Conservation (phyloP, 1,140 invertebrate species). For the Caenorhabditis tropicalis region DNA sequence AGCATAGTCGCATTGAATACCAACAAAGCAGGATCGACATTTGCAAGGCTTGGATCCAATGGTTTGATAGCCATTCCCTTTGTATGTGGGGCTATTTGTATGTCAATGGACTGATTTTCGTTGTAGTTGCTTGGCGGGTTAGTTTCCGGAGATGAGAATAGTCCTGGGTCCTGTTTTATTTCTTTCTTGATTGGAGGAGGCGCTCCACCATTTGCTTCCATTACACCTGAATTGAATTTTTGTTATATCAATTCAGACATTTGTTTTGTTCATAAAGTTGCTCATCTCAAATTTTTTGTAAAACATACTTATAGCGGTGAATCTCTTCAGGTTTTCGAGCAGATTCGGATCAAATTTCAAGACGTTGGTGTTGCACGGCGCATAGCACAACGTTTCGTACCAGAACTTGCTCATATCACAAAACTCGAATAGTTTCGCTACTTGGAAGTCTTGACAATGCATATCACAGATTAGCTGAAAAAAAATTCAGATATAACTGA, state of each 20-base stretch:
- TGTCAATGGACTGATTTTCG: not conserved
- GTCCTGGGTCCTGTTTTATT: not conserved
- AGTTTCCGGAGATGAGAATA: not conserved
- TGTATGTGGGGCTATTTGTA: not conserved
- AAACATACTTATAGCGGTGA: constrained; percentile 13
- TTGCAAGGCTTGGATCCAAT: not conserved
- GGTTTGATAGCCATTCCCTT: not conserved
- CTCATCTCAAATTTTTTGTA: not conserved
- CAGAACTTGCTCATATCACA: constrained; percentile 52
- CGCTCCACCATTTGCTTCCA: not conserved
- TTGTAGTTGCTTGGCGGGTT: not conserved
- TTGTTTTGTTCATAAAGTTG: no score
- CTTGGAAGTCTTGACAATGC: constrained; percentile 55
- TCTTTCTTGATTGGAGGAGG: not conserved
- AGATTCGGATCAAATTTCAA: constrained; percentile 28
- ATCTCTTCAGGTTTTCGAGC: constrained; percentile 1
- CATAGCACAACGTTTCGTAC: constrained; percentile 53
- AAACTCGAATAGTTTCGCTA: constrained; percentile 56
- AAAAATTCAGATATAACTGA: not conserved
- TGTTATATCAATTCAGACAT: not conserved
- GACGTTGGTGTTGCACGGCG: constrained; percentile 20
- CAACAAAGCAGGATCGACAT: not conserved
- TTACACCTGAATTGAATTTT: not conserved
- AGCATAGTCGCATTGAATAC: constrained; percentile 16
- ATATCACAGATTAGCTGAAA: constrained; percentile 47